Base-by-base conservation (phyloP, 2,797 vertebrate genomes). In the Trematomus bernacchii region DNA sequence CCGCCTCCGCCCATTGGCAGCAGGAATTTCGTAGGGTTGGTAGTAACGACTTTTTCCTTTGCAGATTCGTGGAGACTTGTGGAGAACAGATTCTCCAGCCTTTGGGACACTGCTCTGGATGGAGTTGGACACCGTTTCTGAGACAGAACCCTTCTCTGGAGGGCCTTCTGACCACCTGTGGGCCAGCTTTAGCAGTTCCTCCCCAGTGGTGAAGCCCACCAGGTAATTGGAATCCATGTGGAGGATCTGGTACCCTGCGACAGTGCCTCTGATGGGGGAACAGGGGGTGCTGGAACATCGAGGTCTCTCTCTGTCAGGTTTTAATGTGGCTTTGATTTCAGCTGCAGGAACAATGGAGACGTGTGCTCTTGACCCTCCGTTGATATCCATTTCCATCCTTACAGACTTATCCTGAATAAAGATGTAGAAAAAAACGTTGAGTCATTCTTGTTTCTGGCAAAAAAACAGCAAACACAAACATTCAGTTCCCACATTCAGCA, bases 191-290 rank as follows among this genome's bases (percentile, higher is more conserved):
- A 99, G 95, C 80, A 99, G 95, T 94, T 99, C 97, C 86, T 98
- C 97, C 0, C 98, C 97, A 1, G 98, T 99, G 0, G 97, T 95
- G 90, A 99, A 99, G 83, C 98, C 96, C 61, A 99, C 97, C 83
- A 99, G 90, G 75, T 97, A 99, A 94, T 98, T 98, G 33, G 97
- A 97, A 95, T 99, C 97, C 97, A 99, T 98, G 90, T 97, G 98
- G 74, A 99, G 96, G 82, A 99, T 98, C 90, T 99, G 97, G 89
- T 99, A 99, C 15, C 97, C 97, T 0, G 97, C 95, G 58, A 97
- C 95, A 1, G 95, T 97, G 66, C 91, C 96, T 82, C 96, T 95
- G 91, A 98, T 95, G 0, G 98, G 98, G 0, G 98, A 99, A 86
- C 97, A 99, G 0, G 98, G 98, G 0, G 97, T 99, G 91, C 97